Evolutionary conservation across 2,888 invertebrate species (phyloP), one percentile per base, ranked within the genome.

Genomic region (Amorpha juglandis): DNA sequence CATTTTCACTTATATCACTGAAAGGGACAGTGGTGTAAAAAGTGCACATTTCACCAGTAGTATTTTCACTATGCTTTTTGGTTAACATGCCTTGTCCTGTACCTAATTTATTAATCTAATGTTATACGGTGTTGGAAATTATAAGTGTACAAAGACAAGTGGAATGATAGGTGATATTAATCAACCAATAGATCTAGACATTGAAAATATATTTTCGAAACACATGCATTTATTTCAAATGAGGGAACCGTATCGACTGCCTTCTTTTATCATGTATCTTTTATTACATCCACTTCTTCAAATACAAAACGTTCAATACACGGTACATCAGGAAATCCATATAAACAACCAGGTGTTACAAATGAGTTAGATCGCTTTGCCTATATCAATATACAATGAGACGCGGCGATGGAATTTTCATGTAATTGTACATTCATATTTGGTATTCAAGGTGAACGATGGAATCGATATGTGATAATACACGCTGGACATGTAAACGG

Each of bases 371-470:
- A 19, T 19, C 19, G 50, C 50, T 50, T 21, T 58, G 58, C 16
- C 58, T 19, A 38, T 58, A 58, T 52, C 38, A 58, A 50, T 19
- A 19, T 42, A 58, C 19, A 21, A 12, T 38, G 38, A 58, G 55
- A 35, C 9, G 9, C 16, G 35, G 9, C 16, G n/a, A 16, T 16
- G 19, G 58, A 58, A 38, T 19, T 42, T 58, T 38, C 16, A 55
- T 35, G 16, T 58, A 42, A 38, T 42, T 42, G 58, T 19, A 42
- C 58, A 58, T 58, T 42, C 58, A 58, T 58, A 58, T 58, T 58
- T 58, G 58, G 58, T 58, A 58, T 58, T 58, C 58, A 58, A 58
- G 58, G 58, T 42, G 58, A 58, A 38, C 58, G 9, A 58, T 58
- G 42, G 58, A 42, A 58, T 58, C 58, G 58, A 58, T 58, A 58